Conservation (phyloP, 2,797 vertebrate genomes). For the Gallinago nigripennis region DNA sequence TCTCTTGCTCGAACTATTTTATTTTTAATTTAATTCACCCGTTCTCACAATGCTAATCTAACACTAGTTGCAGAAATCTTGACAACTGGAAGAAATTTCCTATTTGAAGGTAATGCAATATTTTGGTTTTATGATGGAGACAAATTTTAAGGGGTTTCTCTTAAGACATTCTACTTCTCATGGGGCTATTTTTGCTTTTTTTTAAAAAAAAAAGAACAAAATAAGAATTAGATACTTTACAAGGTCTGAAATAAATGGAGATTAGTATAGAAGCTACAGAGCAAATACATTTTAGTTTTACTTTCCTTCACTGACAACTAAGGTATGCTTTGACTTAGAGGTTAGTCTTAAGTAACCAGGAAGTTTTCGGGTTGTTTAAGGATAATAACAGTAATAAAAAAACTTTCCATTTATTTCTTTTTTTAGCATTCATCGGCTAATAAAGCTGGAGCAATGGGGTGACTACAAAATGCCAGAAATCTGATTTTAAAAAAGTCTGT, state of each 20-base stretch:
- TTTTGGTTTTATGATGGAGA: constrained; percentile 54
- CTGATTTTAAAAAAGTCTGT: background rate
- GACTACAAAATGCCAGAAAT: background rate
- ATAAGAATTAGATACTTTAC: background rate
- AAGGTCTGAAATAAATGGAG: background rate
- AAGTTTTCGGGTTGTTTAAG: constrained; percentile 19
- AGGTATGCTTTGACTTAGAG: background rate
- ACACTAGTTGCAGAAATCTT: constrained; percentile 58
- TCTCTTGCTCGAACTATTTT: constrained; percentile 66
- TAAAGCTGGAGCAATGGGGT: background rate
- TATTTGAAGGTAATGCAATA: constrained; percentile 47
- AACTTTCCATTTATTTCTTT: background rate
- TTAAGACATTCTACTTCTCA: background rate
- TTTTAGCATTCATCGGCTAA: background rate
- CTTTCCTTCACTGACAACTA: background rate
- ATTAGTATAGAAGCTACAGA: background rate
- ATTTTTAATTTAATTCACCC: constrained; percentile 71
- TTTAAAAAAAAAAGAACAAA: background rate
- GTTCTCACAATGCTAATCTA: constrained; percentile 52
- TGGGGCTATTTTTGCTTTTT: background rate
- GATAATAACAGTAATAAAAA: background rate
- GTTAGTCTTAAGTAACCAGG: background rate
- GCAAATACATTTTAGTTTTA: background rate
- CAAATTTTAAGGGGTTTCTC: constrained; percentile 28
- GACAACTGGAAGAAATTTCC: constrained; percentile 62